Evolutionary conservation across 2,888 invertebrate genomes (phyloP).

Genomic region (Scaptomyza polygonia): DNA sequence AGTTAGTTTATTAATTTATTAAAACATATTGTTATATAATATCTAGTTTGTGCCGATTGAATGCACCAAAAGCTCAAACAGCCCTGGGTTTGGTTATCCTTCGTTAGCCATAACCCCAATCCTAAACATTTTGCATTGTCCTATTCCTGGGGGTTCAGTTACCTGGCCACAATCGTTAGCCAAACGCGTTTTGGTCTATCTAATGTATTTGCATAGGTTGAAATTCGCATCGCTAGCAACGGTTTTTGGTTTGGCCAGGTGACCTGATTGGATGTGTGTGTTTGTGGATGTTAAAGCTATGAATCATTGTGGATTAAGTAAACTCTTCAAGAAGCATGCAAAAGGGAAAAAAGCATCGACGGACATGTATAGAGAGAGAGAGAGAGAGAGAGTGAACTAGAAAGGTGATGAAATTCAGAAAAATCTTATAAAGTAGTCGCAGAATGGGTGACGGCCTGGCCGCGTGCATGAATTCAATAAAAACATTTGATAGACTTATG

Average conservation of each 20-base stretch:
- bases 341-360: too few species aligned
- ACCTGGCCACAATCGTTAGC: too few species aligned
- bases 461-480: too few species aligned
- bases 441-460: too few species aligned
- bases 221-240: not conserved
- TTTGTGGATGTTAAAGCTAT: conserved; percentile 1
- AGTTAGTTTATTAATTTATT: not conserved
- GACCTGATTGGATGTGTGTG: not conserved
- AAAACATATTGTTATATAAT: conserved; percentile 4
- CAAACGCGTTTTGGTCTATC: conserved; percentile 7
- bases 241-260: not conserved
- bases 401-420: too few species aligned
- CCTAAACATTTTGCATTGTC: conserved; percentile 4
- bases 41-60: not conserved
- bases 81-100: not conserved
- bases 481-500: too few species aligned
- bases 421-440: not conserved
- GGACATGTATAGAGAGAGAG: too few species aligned
- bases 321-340: too few species aligned
- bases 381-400: not conserved
- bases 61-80: not conserved
- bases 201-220: conserved; percentile 7
- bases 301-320: too few species aligned
- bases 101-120: conserved; percentile 3
- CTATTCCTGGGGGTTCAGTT: conserved; percentile 11